Conservation (phyloP, 2,113 vertebrate species). For the Nothoprocta pentlandii region DNA sequence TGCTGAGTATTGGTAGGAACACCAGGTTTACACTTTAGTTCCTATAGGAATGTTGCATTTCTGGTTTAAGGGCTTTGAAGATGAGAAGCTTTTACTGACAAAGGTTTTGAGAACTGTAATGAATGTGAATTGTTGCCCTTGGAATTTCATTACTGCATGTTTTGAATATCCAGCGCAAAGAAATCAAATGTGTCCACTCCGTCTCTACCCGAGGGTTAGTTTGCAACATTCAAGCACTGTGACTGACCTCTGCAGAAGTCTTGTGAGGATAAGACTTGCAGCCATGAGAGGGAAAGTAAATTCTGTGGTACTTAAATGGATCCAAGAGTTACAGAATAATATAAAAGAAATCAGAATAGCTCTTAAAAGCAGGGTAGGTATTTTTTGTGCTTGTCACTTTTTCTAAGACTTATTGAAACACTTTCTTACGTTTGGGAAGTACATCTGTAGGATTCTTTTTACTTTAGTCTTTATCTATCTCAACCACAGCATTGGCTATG, state of each 20-base stretch:
- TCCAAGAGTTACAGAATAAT: background rate
- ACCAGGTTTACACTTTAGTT: background rate
- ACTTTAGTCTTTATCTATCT: constrained; percentile 25
- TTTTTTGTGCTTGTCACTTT: constrained; percentile 31
- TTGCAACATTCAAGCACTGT: background rate
- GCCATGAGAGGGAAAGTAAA: background rate
- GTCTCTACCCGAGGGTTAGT: background rate
- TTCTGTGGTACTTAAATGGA: background rate
- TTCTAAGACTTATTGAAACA: constrained; percentile 9
- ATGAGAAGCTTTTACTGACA: background rate
- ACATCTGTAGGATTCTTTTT: constrained; percentile 26
- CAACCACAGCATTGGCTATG: constrained; percentile 28
- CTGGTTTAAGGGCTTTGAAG: background rate
- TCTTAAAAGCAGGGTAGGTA: background rate
- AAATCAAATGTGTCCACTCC: background rate
- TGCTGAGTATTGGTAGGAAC: background rate
- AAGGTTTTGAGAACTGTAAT: background rate
- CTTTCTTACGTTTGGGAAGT: constrained; percentile 1
- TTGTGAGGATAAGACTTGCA: background rate
- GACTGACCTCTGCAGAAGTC: background rate
- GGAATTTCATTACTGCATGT: background rate
- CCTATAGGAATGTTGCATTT: background rate
- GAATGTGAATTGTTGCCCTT: background rate
- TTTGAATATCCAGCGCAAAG: background rate
- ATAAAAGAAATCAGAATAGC: background rate